Conservation (phyloP, 2,888 invertebrate genomes). For the Uropetala carovei region DNA sequence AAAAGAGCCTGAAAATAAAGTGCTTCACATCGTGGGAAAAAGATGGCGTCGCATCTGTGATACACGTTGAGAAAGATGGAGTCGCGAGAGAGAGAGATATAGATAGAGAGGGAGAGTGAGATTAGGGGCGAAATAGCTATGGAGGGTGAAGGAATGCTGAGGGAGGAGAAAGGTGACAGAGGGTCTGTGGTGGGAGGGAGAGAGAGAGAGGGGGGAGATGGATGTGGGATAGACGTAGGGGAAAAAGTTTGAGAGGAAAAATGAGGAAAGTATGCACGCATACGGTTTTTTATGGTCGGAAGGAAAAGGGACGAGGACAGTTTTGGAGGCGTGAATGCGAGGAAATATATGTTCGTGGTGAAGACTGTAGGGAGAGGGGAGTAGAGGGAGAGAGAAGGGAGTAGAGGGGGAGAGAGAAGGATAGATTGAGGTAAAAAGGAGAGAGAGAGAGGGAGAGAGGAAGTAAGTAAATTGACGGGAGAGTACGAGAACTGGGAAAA, state of each 20-base stretch:
- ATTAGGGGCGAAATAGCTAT: neutral
- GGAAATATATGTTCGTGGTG: neutral
- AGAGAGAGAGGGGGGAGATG: neutral
- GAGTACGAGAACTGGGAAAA: neutral
- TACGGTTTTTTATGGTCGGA: neutral
- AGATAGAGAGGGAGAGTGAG: neutral
- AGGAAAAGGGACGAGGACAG: neutral
- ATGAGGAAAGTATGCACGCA: neutral
- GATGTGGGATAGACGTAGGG: neutral
- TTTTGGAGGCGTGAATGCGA: neutral
- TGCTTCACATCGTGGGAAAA: conserved; percentile 28
- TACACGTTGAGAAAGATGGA: neutral
- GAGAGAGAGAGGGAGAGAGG: neutral
- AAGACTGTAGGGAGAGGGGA: neutral
- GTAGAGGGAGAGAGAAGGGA: neutral
- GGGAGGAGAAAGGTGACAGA: neutral
- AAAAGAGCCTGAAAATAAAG: neutral
- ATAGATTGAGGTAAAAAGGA: neutral
- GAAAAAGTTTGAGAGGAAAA: neutral
- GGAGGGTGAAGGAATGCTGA: neutral
- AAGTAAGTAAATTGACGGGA: neutral
- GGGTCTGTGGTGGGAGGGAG: neutral
- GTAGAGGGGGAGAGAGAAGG: neutral
- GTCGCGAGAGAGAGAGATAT: neutral
- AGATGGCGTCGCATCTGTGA: neutral